Base-by-base conservation (phyloP, 2,113 vertebrate genomes). In the Hemichromis elongatus region DNA sequence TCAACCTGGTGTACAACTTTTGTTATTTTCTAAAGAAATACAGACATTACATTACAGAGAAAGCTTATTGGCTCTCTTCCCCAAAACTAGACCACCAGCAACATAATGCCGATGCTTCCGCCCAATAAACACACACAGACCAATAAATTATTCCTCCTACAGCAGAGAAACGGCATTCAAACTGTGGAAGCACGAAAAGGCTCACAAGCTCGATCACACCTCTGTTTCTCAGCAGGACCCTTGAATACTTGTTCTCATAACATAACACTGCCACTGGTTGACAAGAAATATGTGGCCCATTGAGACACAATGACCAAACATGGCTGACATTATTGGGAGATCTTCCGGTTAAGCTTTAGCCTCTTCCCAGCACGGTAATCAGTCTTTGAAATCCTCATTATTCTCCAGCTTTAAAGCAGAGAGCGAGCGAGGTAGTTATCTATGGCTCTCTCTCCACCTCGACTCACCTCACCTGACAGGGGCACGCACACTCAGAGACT, bases 221-320 rank as follows among this genome's bases (percentile, higher is more conserved):
- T 5, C 57, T 2, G 14, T 88, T 88, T 88, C 87, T 87, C 82
- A 57, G 77, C 75, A 86, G 75, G 70, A 88, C 63, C 86, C 37
- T 50, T 35, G 55, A 77, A 81, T 35, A 45, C 53, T 68, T 80
- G 63, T 90, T 75, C 70, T 26, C 70, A 75, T 89, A 83, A 68
- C 57, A 84, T 47, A 92, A 87, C 86, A 86, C 83, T 63, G 70
- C 77, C 26, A 79, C 52, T 52, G 82, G 66, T 87, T 90, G 59
- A 70, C 26, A 63, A 81, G 86, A 92, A 88, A 47, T 55, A 90
- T 55, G 63, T 18, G 56, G 42, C 37, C 79, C 83, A 80, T 40
- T 37, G 79, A 81, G 42, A 63, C 37, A 28, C 86, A 90, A 89
- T 92, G 90, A 93, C 93, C 93, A 94, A 95, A 94, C 89, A 93